A percentile compares a stretch with the other conserved stretches of the same genome.
These are phyloP conservation scores for Dendrolimus punctatus DNA, from an alignment of 1,140 invertebrate species.

Conservation along the genomic window DNA sequence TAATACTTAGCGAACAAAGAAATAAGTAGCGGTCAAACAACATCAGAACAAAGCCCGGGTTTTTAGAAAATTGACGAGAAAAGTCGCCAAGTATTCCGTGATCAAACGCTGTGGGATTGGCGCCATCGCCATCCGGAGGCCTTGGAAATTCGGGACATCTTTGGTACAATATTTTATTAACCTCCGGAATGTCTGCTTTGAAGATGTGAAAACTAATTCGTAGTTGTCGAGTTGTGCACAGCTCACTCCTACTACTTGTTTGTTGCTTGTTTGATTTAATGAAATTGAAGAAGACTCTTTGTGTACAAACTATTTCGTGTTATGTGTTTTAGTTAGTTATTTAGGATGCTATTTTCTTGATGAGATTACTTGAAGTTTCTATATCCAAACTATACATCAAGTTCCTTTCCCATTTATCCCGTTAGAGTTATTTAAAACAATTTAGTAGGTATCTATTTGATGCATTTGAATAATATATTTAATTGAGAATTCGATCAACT, in stretches of 20 bases:
- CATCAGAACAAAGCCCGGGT: constrained; percentile 23
- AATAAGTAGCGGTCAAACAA: constrained; percentile 25
- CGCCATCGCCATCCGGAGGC: constrained; percentile 9
- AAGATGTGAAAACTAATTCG: constrained; percentile 49
- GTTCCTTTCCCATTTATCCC: no score
- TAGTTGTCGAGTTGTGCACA: constrained; percentile 35
- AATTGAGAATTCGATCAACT: no score
- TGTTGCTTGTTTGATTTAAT: constrained; percentile 33
- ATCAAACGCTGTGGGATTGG: constrained; percentile 39
- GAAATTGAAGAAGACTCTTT: constrained; percentile 28
- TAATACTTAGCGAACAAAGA: constrained; percentile 26
- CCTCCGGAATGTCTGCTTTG: constrained; percentile 54
- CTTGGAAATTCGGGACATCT: constrained; percentile 17
- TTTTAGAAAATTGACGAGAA: constrained; percentile 26
- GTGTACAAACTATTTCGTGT: constrained; percentile 17
- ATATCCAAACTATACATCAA: no score
- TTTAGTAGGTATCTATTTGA: no score
- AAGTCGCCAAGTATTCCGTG: constrained; percentile 35
- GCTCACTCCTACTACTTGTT: constrained; percentile 25
- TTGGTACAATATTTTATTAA: constrained; percentile 45
- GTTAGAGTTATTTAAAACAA: no score
- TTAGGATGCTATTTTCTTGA: no score
- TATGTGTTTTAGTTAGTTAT: no score
- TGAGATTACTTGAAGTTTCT: no score
- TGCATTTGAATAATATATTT: no score